phyloP scores from a whole-genome alignment of 2,113 vertebrate species.

The Zootoca vivipara region DNA sequence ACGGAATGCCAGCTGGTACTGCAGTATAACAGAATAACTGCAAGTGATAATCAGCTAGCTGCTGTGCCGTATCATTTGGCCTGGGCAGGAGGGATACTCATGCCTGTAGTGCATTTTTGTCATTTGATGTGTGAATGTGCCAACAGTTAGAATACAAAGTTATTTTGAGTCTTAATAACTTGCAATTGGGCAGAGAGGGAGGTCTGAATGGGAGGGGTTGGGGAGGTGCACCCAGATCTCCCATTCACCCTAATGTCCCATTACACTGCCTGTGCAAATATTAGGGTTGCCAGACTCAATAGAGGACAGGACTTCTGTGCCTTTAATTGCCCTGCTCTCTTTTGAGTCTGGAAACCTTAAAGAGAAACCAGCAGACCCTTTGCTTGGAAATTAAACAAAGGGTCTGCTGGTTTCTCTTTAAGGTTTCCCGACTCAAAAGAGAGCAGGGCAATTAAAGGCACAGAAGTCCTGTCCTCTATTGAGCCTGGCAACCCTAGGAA shows the following conservation, averaged over 20 bases:
- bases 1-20: background rate
- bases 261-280: background rate
- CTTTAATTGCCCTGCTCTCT: no score
- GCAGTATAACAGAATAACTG: background rate
- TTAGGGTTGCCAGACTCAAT: no score
- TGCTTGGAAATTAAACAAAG: no score
- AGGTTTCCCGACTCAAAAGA: no score
- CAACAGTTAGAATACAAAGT: background rate
- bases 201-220: background rate
- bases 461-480: no score
- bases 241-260: background rate
- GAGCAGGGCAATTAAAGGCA: no score
- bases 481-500: no score
- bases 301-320: no score
- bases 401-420: no score
- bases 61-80: background rate
- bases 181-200: background rate
- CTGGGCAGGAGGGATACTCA: background rate
- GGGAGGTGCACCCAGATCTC: background rate
- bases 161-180: background rate
- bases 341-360: no score
- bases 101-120: background rate
- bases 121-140: background rate
- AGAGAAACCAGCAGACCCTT: no score
- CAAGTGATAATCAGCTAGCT: background rate